These are phyloP conservation scores for Odontomyia ornata DNA, from an alignment of 2,888 invertebrate species.

Conservation along the genomic window DNA sequence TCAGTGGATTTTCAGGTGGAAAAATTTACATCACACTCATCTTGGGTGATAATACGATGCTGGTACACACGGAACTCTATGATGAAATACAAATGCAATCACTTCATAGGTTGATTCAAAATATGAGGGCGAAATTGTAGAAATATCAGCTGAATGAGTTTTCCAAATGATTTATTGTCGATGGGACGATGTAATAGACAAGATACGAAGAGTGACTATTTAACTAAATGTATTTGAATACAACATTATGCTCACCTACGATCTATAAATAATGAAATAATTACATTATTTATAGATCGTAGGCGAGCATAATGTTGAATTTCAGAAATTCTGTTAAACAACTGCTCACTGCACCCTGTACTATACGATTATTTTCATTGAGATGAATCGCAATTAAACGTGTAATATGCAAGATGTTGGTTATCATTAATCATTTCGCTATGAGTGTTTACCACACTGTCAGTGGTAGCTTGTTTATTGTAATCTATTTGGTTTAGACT, in stretches of 20 bases:
- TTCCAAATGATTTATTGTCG: too few species aligned
- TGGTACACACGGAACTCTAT: neutral
- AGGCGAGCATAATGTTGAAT: too few species aligned
- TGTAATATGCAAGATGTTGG: neutral
- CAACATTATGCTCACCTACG: too few species aligned
- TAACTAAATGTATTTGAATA: too few species aligned
- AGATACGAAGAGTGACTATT: too few species aligned
- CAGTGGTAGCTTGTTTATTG: neutral
- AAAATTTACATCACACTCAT: neutral
- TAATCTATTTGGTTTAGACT: neutral
- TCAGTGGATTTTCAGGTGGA: neutral
- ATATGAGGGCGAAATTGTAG: neutral
- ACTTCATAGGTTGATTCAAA: neutral
- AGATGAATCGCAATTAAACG: neutral
- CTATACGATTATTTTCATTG: neutral
- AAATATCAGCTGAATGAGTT: too few species aligned
- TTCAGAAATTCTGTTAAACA: neutral
- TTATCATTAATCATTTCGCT: neutral
- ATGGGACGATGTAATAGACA: too few species aligned
- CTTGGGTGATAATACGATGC: neutral
- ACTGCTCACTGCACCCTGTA: conserved; percentile 11
- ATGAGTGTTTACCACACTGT: neutral
- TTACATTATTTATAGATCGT: too few species aligned
- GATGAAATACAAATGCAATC: neutral
- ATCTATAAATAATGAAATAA: too few species aligned